Percentiles rank a stretch among this genome's conserved stretches.
Conservation (phyloP, 2,888 invertebrate species). For the Cheilosia scutellata region DNA sequence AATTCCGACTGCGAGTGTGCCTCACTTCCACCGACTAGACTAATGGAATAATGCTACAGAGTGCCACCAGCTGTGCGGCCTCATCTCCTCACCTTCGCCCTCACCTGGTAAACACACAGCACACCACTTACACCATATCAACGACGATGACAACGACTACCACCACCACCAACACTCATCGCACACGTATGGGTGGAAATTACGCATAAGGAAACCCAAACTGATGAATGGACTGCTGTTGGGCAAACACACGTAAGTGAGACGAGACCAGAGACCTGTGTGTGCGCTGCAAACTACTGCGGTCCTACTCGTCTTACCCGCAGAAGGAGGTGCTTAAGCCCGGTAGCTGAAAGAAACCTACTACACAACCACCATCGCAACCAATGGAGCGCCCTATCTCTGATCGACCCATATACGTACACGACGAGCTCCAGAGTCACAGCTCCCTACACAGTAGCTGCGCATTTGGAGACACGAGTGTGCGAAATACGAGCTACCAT, state of each 20-base stretch:
- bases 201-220: conserved; percentile 73
- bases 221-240: conserved; percentile 67
- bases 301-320: conserved; percentile 68
- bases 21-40: conserved; percentile 75
- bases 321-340: conserved; percentile 83
- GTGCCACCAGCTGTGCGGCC: conserved; percentile 73
- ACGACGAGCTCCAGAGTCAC: conserved; percentile 48
- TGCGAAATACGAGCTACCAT: conserved; percentile 75
- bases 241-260: conserved; percentile 62
- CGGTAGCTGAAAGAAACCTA: conserved; percentile 80
- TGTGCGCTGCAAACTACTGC: conserved; percentile 38
- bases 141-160: conserved; percentile 4
- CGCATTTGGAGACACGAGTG: conserved; percentile 66
- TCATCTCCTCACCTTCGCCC: conserved; percentile 73
- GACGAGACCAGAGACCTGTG: conserved; percentile 62
- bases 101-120: conserved; percentile 69
- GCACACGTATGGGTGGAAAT: conserved; percentile 64
- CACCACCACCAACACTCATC: conserved; percentile 57
- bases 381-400: conserved; percentile 17
- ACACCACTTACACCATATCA: conserved; percentile 64
- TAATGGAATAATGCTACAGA: conserved; percentile 69
- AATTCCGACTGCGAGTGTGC: conserved; percentile 60
- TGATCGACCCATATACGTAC: conserved; percentile 33
- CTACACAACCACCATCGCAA: conserved; percentile 38
- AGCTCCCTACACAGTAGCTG: conserved; percentile 74